Conservation (phyloP, 2,888 invertebrate genomes). For the Ophonus ardosiacus region DNA sequence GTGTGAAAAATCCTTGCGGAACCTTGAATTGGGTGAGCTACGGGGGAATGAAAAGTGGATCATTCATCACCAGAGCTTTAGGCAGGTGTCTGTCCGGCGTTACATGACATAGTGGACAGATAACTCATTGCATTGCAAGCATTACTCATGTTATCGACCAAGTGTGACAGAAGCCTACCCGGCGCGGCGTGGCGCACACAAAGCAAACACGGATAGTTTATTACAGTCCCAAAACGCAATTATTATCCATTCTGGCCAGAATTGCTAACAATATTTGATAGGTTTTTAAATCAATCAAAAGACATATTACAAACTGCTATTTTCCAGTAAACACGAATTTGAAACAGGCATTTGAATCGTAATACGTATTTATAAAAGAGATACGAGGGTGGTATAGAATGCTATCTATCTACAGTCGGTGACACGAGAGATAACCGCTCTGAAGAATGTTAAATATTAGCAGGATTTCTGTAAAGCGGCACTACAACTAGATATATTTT, state of each 20-base stretch:
- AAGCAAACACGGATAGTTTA: not conserved
- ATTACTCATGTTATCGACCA: not conserved
- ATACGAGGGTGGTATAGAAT: no score
- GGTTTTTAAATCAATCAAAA: no score
- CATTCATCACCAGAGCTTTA: not conserved
- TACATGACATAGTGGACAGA: not conserved
- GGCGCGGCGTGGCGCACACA: not conserved
- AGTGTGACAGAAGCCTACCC: not conserved
- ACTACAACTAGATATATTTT: no score
- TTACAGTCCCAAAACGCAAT: not conserved
- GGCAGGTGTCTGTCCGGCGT: not conserved
- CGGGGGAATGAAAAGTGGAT: constrained; percentile 3
- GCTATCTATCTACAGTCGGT: no score
- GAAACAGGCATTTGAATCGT: no score
- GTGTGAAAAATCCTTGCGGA: constrained; percentile 8
- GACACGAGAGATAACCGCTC: no score
- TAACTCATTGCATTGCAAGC: not conserved
- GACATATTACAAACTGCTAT: no score
- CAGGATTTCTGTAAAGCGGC: no score
- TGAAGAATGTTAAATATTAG: no score
- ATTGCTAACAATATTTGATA: no score
- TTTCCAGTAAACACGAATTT: no score
- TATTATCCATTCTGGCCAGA: not conserved
- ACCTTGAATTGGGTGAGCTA: constrained; percentile 1
- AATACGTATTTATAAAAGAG: no score